Conservation (phyloP, 2,888 invertebrate species). For the Oligia latruncula region DNA sequence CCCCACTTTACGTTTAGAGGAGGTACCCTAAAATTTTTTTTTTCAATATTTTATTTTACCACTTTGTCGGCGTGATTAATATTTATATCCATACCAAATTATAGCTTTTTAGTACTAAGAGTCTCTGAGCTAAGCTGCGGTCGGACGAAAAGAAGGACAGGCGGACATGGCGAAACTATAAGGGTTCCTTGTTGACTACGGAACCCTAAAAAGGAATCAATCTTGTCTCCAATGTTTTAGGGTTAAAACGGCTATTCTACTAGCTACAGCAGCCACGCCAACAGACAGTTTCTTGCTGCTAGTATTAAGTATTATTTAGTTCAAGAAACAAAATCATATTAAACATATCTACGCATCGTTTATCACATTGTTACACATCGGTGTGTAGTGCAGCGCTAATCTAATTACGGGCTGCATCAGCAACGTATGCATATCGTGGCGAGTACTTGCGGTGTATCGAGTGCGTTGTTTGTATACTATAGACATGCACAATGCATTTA, state of each 20-base stretch:
- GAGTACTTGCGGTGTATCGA: neutral
- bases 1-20: too few relatives aligned
- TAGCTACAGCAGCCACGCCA: neutral
- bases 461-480: neutral
- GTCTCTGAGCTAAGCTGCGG: too few relatives aligned
- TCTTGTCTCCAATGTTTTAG: neutral
- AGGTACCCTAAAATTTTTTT: too few relatives aligned
- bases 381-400: constrained; percentile 24
- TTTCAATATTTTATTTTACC: too few relatives aligned
- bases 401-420: constrained; percentile 19
- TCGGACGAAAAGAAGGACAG: too few relatives aligned
- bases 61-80: too few relatives aligned
- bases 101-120: too few relatives aligned
- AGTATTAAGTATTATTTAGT: neutral
- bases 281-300: neutral
- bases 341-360: neutral
- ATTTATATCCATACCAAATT: too few relatives aligned
- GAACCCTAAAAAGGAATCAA: too few relatives aligned
- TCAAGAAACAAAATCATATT: neutral
- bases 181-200: too few relatives aligned
- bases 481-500: neutral
- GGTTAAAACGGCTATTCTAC: neutral
- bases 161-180: too few relatives aligned
- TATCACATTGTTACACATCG: neutral
- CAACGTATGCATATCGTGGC: constrained; percentile 13